Conservation (phyloP, 1,140 invertebrate genomes). For the Colletes latitarsis region DNA sequence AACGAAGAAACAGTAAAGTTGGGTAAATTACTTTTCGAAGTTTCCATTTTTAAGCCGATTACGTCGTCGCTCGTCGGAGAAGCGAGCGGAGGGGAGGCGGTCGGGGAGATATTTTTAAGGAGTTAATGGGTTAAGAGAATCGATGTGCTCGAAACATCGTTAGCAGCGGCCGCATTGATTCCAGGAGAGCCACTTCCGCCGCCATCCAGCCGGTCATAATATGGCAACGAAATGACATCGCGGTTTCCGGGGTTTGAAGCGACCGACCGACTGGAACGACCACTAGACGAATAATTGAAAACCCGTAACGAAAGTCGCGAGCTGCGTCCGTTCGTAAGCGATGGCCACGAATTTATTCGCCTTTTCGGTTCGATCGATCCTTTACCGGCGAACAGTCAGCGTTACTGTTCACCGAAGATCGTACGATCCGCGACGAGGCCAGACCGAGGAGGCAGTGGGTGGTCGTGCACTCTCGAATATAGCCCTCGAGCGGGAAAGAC, state of each 20-base stretch:
- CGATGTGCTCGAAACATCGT: neutral
- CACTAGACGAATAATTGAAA: constrained; percentile 1
- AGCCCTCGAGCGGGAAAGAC: constrained; percentile 28
- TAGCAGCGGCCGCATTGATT: neutral
- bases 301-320: neutral
- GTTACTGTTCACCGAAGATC: constrained; percentile 20
- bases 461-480: constrained; percentile 28
- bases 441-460: neutral
- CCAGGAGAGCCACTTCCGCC: neutral
- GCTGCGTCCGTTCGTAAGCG: neutral
- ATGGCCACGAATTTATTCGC: neutral
- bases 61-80: neutral
- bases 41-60: neutral
- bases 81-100: neutral
- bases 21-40: neutral
- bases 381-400: neutral
- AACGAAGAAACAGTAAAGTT: no score
- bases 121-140: neutral
- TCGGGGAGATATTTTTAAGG: neutral
- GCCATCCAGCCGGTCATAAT: neutral
- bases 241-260: constrained; percentile 9
- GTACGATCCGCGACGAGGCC: constrained; percentile 7
- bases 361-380: neutral
- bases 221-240: constrained; percentile 13
- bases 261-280: neutral